phyloP scores from a whole-genome alignment of 2,113 vertebrate species.

The Poicephalus gulielmi region DNA sequence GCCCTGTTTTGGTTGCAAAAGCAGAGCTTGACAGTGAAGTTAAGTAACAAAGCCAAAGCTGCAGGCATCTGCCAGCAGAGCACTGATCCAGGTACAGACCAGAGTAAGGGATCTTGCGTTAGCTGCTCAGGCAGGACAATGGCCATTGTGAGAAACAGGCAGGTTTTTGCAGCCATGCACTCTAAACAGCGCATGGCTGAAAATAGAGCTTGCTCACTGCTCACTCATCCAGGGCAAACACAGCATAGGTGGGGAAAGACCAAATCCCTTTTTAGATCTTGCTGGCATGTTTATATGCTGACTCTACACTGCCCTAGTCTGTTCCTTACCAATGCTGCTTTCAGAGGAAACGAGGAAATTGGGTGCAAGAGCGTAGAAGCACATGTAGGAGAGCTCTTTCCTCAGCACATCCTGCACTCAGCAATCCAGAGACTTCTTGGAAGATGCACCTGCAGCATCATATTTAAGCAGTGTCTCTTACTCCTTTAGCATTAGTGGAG shows the following conservation, averaged over 20 bases:
- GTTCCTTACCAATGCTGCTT: neutral
- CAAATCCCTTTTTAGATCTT: neutral
- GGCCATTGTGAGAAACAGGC: neutral
- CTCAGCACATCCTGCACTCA: neutral
- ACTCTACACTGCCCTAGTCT: neutral
- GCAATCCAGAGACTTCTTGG: neutral
- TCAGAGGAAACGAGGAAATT: neutral
- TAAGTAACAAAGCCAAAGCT: neutral
- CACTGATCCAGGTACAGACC: neutral
- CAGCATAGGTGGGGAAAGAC: neutral
- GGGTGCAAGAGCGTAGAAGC: neutral
- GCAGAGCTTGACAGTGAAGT: neutral
- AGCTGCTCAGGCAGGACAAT: accelerated
- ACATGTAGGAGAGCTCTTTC: neutral
- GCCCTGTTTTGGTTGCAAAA: neutral
- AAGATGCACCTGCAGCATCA: neutral
- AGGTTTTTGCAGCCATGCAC: neutral
- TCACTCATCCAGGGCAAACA: neutral
- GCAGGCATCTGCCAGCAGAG: neutral
- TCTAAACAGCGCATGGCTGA: accelerated
- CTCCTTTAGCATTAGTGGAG: neutral
- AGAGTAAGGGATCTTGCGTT: neutral
- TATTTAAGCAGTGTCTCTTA: neutral
- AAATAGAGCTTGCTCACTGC: neutral
- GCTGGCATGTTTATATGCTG: neutral